Evolutionary conservation across 30 jellyfish, hydroid and myxozoan species (phyloP), one percentile per base, ranked within the genome.

Genomic region (Clytia hemisphaerica): DNA sequence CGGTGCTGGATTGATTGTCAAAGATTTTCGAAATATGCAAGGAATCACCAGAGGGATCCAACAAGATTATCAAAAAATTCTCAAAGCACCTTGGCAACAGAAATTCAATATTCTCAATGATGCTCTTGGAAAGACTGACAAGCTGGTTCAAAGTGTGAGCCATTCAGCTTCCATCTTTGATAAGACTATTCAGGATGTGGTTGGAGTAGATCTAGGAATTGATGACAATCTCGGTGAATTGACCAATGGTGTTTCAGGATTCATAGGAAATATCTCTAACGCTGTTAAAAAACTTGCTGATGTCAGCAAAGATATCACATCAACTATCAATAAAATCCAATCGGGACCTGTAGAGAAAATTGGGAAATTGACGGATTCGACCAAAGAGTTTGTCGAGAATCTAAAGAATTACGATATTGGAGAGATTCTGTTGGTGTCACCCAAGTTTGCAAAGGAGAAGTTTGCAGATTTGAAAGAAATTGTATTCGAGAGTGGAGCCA

Each of bases 311-410:
- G 94, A 88, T 63, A 70, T 88, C 24, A 61, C 80, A 2, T 42
- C 36, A 4, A 88, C 94, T 4, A 80, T 80, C 18, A 76, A 79
- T 28, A 58, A 25, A 10, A 74, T 88, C 25, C 68, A 80, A 47
- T 46, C 79, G 0, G 97, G 97, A 14, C 97, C 97, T 9, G 93
- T 88, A 37, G 76, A 75, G 1, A 79, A 79, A 57, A 80, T 88
- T 22, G 97, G 97, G 33, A 84, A 84, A 7, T 51, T 88, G 44
- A 80, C 88, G 15, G 97, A 88, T 76, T 62, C 85, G 4, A 36
- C 91, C 12, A 71, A 75, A 33, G 91, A 74, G 3, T 79, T 88
- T 36, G 85, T 88, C 14, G 73, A 77, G 31, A 62, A 84, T 28
- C n/a, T 88, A 61, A 73, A 80, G 44, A 73, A 70, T 37, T 81